Evolutionary conservation across 1,140 invertebrate species (phyloP).

Genomic region (Philopotamus ludificatus): DNA sequence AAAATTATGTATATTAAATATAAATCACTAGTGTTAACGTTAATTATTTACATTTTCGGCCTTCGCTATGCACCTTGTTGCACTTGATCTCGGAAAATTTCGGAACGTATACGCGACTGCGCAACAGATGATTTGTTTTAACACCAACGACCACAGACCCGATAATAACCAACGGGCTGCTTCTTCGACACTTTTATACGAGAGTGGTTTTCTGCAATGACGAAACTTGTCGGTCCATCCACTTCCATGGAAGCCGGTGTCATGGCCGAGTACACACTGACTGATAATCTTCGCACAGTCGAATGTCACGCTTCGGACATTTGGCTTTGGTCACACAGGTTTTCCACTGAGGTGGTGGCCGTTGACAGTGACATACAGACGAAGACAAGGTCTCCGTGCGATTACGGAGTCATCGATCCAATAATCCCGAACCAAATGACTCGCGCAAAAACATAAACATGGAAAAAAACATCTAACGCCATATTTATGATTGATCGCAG

Average conservation of each 20-base stretch:
- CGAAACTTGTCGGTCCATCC: not conserved
- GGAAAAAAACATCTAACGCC: too few relatives aligned
- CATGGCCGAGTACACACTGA: not conserved
- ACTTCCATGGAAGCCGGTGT: not conserved
- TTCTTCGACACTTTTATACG: slow-evolving; percentile 8
- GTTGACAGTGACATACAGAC: not conserved
- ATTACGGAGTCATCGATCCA: too few relatives aligned
- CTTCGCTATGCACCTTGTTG: too few relatives aligned
- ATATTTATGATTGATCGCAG: too few relatives aligned
- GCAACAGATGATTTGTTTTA: not conserved
- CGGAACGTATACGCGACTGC: too few relatives aligned
- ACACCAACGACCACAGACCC: not conserved
- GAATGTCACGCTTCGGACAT: not conserved
- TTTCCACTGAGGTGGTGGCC: not conserved
- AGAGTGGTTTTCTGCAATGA: not conserved
- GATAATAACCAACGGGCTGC: not conserved
- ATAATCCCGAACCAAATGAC: too few relatives aligned
- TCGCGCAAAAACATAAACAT: too few relatives aligned
- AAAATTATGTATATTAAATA: too few relatives aligned
- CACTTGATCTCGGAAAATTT: too few relatives aligned
- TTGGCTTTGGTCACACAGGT: not conserved
- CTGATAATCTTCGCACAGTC: not conserved
- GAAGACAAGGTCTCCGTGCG: not conserved
- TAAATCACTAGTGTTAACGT: too few relatives aligned
- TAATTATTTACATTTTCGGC: too few relatives aligned